Evolutionary conservation across 1,140 invertebrate species (phyloP), one percentile per base, ranked within the genome.

Genomic region (Magallana gigas): DNA sequence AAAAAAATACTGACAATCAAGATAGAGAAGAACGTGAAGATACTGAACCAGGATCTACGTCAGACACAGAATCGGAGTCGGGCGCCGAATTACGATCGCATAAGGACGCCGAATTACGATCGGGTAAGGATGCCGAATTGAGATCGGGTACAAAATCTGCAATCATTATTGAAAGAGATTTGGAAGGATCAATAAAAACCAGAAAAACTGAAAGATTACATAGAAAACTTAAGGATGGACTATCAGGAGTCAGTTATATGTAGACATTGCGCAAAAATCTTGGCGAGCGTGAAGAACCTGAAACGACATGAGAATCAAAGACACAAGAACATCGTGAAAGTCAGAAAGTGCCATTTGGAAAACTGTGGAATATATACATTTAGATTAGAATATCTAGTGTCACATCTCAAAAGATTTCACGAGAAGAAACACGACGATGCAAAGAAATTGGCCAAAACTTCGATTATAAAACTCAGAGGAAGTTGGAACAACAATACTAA

Each of bases 151-250:
- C 23, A 23, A 23, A 23, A 23, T 23, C 23, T 23, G 23, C 23
- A 23, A 23, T 23, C 23, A 1, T 23, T 23, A 23, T 23, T 23
- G 23, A 23, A 0, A 23, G 23, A 23, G 23, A 23, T 23, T 23
- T 23, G 23, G 23, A 23, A 23, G 23, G 23, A 23, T 23, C 23
- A 23, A 23, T 23, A 48, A 56, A 80, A 80, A 12, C 71, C 71
- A 80, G 23, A 80, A n/a, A 62, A 62, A 12, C n/a, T 62, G n/a
- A n/a, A 62, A 62, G 9, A 62, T n/a, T 62, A 62, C 60, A 62
- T 62, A 12, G 8, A 62, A 0, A 62, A 62, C n/a, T 16, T 62
- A 62, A 48, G 36, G 36, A 62, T 62, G 60, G 60, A 62, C 60
- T 6, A 62, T 16, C 12, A 62, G n/a, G 9, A 11, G 6, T 12